Conservation (phyloP, 2,888 invertebrate genomes). For the Ypsolopha sequella region DNA sequence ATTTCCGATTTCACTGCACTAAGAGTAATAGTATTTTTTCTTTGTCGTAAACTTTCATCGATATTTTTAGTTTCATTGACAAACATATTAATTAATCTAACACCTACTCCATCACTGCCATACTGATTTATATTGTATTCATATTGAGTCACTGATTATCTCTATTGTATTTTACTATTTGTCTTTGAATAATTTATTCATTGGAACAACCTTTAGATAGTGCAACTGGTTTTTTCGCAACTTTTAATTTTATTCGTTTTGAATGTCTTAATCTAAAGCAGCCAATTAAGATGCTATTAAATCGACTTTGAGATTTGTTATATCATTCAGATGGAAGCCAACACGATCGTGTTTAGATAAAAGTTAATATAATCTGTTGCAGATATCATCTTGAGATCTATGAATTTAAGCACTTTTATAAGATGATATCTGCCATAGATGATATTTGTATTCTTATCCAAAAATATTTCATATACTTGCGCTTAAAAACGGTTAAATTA, state of each 20-base stretch:
- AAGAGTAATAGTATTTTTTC: neutral
- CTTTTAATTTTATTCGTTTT: conserved; percentile 14
- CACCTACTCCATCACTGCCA: neutral
- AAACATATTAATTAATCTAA: neutral
- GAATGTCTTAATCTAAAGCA: conserved; percentile 21
- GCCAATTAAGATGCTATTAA: conserved; percentile 16
- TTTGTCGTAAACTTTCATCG: neutral
- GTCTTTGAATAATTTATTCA: conserved; percentile 3
- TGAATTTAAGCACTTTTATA: no score
- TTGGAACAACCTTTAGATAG: neutral
- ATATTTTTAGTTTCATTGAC: neutral
- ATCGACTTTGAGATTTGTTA: no score
- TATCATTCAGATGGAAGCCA: no score
- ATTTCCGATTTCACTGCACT: neutral
- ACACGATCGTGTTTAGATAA: no score
- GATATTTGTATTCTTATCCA: no score
- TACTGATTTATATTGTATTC: neutral
- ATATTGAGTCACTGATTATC: neutral
- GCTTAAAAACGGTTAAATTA: no score
- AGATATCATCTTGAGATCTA: no score
- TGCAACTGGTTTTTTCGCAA: conserved; percentile 14
- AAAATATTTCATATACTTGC: no score
- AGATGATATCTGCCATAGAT: no score
- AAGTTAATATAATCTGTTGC: no score
- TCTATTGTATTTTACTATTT: neutral